These are phyloP conservation scores for Polydrusus tereticollis DNA, from an alignment of 2,888 invertebrate genomes.

Conservation along the genomic window DNA sequence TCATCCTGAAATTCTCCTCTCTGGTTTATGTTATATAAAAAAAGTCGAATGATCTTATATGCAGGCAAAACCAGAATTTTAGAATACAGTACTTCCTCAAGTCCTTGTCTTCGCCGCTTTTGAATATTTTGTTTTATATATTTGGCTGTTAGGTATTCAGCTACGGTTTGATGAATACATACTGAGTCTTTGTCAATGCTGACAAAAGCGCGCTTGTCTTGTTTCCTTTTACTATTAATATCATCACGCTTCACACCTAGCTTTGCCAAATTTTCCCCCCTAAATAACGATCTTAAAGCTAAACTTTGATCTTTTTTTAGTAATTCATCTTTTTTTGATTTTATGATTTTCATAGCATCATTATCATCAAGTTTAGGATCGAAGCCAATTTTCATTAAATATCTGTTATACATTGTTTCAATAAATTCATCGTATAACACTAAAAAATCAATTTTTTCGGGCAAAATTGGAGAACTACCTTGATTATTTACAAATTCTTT, in stretches of 20 bases:
- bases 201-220: neutral
- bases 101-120: neutral
- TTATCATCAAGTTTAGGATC: too few species aligned
- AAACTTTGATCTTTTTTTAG: neutral
- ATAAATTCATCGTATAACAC: neutral
- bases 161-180: neutral
- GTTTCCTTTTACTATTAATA: neutral
- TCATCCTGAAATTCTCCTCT: neutral
- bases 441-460: neutral
- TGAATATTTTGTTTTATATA: constrained; percentile 1
- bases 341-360: neutral
- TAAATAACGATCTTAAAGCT: neutral
- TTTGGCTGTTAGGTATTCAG: constrained; percentile 3
- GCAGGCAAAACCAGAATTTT: neutral
- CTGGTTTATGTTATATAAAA: neutral
- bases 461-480: neutral
- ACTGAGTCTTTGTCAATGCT: neutral
- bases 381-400: neutral
- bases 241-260: neutral
- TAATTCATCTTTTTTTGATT: neutral
- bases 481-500: constrained; percentile 3
- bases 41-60: neutral
- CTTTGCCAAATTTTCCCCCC: neutral
- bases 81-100: neutral
- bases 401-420: neutral